These are phyloP conservation scores for Mionectes olivaceus DNA, from an alignment of 2,797 vertebrate species.

Conservation along the genomic window DNA sequence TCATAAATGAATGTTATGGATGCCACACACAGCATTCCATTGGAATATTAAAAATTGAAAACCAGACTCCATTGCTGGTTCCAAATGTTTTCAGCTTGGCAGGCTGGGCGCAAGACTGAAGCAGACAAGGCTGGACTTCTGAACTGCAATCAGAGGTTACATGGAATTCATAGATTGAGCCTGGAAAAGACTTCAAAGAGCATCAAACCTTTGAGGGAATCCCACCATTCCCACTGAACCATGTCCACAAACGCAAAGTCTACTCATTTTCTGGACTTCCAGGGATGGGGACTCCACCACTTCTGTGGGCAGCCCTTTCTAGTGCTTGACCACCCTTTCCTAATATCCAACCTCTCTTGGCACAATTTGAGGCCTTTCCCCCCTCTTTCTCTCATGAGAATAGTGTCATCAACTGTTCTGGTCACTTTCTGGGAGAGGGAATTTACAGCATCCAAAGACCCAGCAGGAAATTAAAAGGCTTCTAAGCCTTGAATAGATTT, in stretches of 20 bases:
- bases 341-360: not conserved
- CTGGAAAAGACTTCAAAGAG: not conserved
- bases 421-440: not conserved
- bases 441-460: not conserved
- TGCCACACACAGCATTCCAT: not conserved
- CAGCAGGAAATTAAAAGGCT: not conserved
- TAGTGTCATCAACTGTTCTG: not conserved
- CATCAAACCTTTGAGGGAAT: not conserved
- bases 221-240: not conserved
- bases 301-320: no score
- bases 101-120: not conserved
- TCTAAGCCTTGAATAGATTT: not conserved
- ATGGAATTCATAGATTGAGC: not conserved
- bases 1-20: not conserved
- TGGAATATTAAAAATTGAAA: rapidly evolving
- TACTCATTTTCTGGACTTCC: not conserved
- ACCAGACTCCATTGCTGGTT: not conserved
- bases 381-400: rapidly evolving
- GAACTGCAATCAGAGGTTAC: not conserved
- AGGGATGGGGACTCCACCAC: not conserved
- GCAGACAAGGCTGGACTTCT: not conserved
- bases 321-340: not conserved
- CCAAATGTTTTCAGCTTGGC: not conserved
- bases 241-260: rapidly evolving
- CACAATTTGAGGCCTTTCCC: not conserved